A percentile compares a stretch with the other conserved stretches of the same genome.
Conservation (phyloP, 2,113 vertebrate species). For the Glaucomys volans region DNA sequence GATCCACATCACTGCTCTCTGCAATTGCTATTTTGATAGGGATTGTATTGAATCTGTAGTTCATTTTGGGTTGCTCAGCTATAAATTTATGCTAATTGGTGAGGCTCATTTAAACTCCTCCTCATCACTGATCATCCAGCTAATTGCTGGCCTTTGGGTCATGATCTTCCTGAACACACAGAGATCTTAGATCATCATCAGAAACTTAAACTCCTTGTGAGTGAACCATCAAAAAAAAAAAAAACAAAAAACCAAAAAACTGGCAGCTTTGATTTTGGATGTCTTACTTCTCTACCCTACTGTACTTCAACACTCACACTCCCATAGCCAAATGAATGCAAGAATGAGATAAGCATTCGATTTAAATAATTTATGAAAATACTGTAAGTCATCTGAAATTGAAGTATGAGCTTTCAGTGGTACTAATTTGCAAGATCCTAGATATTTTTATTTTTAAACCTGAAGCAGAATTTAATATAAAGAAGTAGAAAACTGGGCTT, state of each 20-base stretch:
- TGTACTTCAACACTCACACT: neutral
- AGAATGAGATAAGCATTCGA: neutral
- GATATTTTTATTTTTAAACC: neutral
- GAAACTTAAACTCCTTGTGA: neutral
- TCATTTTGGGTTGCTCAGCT: too few species aligned
- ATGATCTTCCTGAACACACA: neutral
- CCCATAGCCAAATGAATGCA: neutral
- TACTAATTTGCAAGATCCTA: neutral
- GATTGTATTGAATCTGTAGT: too few species aligned
- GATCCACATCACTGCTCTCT: too few species aligned
- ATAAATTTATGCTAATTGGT: neutral
- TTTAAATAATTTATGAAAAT: neutral
- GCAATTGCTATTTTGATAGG: too few species aligned
- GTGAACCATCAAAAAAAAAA: neutral
- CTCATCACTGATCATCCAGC: neutral
- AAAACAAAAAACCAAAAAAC: too few species aligned
- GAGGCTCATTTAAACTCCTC: neutral
- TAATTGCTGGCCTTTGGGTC: neutral
- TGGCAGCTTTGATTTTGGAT: neutral
- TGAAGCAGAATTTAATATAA: neutral
- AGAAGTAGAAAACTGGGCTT: neutral
- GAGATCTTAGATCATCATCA: neutral
- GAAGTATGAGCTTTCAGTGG: neutral
- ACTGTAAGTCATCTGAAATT: neutral
- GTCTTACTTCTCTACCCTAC: neutral